Conservation (phyloP, 2,888 invertebrate genomes). For the Imbricaverruca yamaguchii region DNA sequence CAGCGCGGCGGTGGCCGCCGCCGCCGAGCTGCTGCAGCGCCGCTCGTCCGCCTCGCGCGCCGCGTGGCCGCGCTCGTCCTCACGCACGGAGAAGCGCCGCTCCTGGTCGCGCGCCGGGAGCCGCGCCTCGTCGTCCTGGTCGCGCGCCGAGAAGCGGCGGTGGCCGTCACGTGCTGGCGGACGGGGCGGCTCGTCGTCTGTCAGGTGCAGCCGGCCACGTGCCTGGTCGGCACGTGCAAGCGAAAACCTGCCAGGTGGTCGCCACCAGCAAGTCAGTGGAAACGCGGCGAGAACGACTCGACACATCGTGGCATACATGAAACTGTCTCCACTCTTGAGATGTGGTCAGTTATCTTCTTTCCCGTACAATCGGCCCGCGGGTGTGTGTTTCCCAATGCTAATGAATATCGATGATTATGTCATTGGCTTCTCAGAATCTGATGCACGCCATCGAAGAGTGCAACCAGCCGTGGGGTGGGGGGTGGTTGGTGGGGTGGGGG, state of each 20-base stretch:
- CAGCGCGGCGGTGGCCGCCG: not conserved
- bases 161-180: not conserved
- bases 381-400: too few relatives aligned
- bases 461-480: too few relatives aligned
- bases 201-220: not conserved
- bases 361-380: too few relatives aligned
- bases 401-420: too few relatives aligned
- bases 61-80: not conserved
- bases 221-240: not conserved
- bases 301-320: too few relatives aligned
- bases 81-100: not conserved
- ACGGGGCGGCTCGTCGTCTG: not conserved
- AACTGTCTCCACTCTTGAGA: too few relatives aligned
- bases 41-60: not conserved
- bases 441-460: too few relatives aligned
- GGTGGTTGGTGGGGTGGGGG: too few relatives aligned
- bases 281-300: not conserved
- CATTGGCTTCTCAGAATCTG: too few relatives aligned
- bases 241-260: not conserved
- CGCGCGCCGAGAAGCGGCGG: not conserved
- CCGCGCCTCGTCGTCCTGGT: not conserved
- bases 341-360: too few relatives aligned
- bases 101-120: not conserved
- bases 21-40: not conserved
- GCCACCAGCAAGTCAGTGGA: not conserved